Evolutionary conservation across 1,140 invertebrate genomes (phyloP).

Genomic region (Protaetia brevitarsis): DNA sequence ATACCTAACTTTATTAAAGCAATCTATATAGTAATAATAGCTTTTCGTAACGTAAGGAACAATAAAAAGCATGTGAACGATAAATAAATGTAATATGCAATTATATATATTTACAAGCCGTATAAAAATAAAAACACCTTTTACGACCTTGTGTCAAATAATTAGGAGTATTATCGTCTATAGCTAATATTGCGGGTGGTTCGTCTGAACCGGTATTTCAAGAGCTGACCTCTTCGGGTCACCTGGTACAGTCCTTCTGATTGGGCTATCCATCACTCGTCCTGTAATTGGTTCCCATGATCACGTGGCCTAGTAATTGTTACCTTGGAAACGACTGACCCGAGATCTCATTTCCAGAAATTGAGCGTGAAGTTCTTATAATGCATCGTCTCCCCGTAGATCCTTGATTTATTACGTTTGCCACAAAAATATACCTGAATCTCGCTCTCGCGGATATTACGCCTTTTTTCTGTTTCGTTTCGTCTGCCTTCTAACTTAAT

Average conservation of each 20-base stretch:
- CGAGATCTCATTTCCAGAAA: slow-evolving; percentile 22
- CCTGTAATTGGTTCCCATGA: slow-evolving; percentile 37
- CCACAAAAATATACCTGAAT: slow-evolving; percentile 22
- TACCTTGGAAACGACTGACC: slow-evolving; percentile 29
- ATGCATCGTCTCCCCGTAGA: slow-evolving; percentile 17
- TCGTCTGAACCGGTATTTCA: slow-evolving; percentile 19
- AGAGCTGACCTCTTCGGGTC: slow-evolving; percentile 21
- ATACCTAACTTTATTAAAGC: too few species aligned
- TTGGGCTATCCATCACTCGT: slow-evolving; percentile 36
- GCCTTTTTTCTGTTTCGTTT: slow-evolving; percentile 20
- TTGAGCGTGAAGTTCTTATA: slow-evolving; percentile 23
- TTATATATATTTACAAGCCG: not conserved
- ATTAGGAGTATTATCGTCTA: slow-evolving; percentile 6
- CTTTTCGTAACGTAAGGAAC: too few species aligned
- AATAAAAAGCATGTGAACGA: not conserved
- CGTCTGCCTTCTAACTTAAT: slow-evolving; percentile 10
- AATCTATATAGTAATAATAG: too few species aligned
- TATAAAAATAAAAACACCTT: not conserved
- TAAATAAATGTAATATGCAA: not conserved
- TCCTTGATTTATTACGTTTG: slow-evolving; percentile 22
- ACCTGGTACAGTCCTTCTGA: slow-evolving; percentile 26
- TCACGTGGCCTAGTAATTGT: slow-evolving; percentile 32
- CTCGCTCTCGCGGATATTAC: slow-evolving; percentile 19
- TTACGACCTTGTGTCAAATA: slow-evolving; percentile 8
- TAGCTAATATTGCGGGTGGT: slow-evolving; percentile 19